Evolutionary conservation across 2,113 vertebrate genomes (phyloP), one percentile per base, ranked within the genome.

Genomic region (Colaptes auratus): DNA sequence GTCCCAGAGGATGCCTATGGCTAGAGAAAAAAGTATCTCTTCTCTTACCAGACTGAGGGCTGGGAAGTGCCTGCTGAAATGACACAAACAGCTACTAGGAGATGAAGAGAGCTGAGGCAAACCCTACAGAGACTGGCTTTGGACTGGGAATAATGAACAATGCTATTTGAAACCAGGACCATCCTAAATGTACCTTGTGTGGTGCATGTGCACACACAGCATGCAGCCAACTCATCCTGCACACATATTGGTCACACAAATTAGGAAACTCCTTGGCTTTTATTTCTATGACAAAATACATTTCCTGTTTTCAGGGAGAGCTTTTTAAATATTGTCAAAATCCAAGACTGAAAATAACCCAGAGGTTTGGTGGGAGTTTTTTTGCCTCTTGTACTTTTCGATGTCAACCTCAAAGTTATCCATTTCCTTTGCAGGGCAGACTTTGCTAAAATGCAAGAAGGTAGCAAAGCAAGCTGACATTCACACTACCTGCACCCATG

Each of bases 381-480:
- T 25, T 44, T 78, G 23, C 13, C 27, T 25, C 7, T 28, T 89
- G 8, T 74, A 87, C 61, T 82, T 81, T 84, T 36, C 63, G 63
- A 94, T 76, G 85, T 85, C 87, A 94, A 56, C 55, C 46, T 84
- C 53, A 91, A 91, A 86, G 92, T 48, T 88, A 92, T 94, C 87
- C 36, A 82, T 82, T 95, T 92, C 69, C 85, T 89, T 72, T 42
- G 63, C 27, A 73, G 63, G 46, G 63, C 75, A 87, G 84, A 21
- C 75, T 65, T 70, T 94, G 88, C 82, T 89, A 92, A 94, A 96
- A 89, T 5, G 33, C 71, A 73, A 2, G 33, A 61, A 55, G 74
- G 71, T 69, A 95, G 85, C 50, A 91, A 94, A 96, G 70, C 75
- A 87, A 59, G 85, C 55, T 94, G 92, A 94, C 63, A 69, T n/a